These are phyloP conservation scores for Hyposoter dolosus DNA, from an alignment of 2,888 invertebrate species.

Conservation along the genomic window DNA sequence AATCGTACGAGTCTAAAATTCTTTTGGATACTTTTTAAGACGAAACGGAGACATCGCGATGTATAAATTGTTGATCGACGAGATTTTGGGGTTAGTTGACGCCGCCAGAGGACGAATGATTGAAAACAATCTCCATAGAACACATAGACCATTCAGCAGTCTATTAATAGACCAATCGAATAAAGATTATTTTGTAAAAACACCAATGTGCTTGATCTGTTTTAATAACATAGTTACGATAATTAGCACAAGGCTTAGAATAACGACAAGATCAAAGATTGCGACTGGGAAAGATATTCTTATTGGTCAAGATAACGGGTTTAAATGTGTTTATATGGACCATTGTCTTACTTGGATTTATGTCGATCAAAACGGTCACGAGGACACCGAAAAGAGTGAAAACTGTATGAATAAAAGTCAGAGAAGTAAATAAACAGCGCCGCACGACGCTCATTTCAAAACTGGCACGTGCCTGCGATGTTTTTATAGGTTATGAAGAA, in stretches of 20 bases:
- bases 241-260: constrained; percentile 34
- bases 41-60: too few species aligned
- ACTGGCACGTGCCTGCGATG: not conserved
- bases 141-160: not conserved
- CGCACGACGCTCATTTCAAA: not conserved
- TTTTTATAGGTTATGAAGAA: not conserved
- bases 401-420: not conserved
- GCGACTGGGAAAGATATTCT: not conserved
- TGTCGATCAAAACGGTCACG: not conserved
- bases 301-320: constrained; percentile 6
- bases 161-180: not conserved
- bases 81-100: not conserved
- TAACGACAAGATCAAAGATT: constrained; percentile 32
- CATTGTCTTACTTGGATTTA: not conserved
- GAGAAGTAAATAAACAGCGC: not conserved
- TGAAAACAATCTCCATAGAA: not conserved
- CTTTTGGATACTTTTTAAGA: too few species aligned
- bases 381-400: not conserved
- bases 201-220: constrained; percentile 5
- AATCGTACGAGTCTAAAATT: too few species aligned
- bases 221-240: not conserved
- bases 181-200: not conserved
- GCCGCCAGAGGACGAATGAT: not conserved
- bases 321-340: not conserved
- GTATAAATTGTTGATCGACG: too few species aligned